Evolutionary conservation across 2,888 invertebrate species (phyloP).

Genomic region (Synergus laeviventris): DNA sequence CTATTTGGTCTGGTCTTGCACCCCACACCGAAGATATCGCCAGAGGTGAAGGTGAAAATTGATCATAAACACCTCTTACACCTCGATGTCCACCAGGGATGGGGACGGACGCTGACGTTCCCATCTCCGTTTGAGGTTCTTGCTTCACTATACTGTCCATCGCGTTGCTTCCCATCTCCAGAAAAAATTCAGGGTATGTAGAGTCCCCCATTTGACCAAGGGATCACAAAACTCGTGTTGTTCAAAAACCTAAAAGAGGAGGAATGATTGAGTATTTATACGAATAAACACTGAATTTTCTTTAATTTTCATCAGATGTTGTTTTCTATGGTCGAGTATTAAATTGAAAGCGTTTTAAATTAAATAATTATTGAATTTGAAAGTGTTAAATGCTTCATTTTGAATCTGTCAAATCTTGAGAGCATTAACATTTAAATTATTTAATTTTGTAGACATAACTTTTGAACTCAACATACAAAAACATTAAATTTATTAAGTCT

Average conservation of each 20-base stretch:
- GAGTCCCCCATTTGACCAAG: constrained; percentile 64
- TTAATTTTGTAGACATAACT: no score
- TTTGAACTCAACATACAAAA: no score
- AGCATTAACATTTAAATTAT: no score
- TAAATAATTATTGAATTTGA: no score
- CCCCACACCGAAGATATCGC: constrained; percentile 74
- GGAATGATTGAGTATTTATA: not conserved
- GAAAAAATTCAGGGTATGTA: constrained; percentile 64
- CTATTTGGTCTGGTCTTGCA: constrained; percentile 76
- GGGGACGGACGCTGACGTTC: constrained; percentile 72
- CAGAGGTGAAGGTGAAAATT: constrained; percentile 72
- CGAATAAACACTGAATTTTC: not conserved
- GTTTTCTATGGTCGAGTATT: no score
- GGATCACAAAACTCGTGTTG: not conserved
- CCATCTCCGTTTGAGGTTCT: constrained; percentile 67
- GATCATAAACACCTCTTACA: constrained; percentile 68
- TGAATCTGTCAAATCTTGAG: no score
- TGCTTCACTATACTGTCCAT: constrained; percentile 69
- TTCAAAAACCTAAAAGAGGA: constrained; percentile 1
- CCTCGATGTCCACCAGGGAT: constrained; percentile 72
- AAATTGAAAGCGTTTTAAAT: not conserved
- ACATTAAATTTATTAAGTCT: no score
- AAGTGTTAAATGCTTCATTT: no score
- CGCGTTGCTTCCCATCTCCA: constrained; percentile 59
- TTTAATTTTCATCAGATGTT: not conserved